A percentile compares a stretch with the other conserved stretches of the same genome.
These are phyloP conservation scores for Scatophagus argus DNA, from an alignment of 2,113 vertebrate genomes.

Conservation along the genomic window DNA sequence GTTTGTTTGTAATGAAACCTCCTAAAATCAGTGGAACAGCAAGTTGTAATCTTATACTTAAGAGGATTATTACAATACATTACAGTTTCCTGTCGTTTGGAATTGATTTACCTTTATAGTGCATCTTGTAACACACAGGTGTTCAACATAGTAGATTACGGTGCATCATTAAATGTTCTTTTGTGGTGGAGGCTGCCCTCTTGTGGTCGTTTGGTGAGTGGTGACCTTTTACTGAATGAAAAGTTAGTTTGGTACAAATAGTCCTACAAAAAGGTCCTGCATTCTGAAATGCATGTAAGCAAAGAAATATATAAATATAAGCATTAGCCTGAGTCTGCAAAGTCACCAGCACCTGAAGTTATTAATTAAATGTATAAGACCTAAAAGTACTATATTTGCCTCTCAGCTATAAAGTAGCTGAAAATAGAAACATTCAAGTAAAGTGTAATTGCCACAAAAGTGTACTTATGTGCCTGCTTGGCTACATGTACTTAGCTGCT, in stretches of 20 bases:
- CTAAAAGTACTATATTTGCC: no score
- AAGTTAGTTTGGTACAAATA: no score
- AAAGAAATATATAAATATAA: no score
- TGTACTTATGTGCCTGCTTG: background rate
- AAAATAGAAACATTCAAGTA: no score
- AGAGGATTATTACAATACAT: background rate
- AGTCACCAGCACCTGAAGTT: no score
- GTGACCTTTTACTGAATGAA: no score
- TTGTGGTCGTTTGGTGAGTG: conserved; percentile 15
- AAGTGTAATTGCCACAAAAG: background rate
- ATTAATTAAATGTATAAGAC: no score
- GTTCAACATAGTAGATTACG: background rate
- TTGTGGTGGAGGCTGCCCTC: conserved; percentile 43
- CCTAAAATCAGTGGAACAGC: background rate
- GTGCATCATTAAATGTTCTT: background rate
- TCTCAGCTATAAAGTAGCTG: no score
- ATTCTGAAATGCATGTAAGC: no score
- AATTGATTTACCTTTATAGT: background rate
- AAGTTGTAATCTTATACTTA: background rate
- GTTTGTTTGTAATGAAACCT: background rate
- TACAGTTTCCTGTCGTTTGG: background rate
- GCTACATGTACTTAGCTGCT: no score
- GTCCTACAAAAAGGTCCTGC: no score
- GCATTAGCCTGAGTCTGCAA: no score
- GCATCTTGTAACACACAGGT: background rate